Evolutionary conservation across 2,888 invertebrate species (phyloP), one percentile per base, ranked within the genome.

Genomic region (Linnaemya vulpina): DNA sequence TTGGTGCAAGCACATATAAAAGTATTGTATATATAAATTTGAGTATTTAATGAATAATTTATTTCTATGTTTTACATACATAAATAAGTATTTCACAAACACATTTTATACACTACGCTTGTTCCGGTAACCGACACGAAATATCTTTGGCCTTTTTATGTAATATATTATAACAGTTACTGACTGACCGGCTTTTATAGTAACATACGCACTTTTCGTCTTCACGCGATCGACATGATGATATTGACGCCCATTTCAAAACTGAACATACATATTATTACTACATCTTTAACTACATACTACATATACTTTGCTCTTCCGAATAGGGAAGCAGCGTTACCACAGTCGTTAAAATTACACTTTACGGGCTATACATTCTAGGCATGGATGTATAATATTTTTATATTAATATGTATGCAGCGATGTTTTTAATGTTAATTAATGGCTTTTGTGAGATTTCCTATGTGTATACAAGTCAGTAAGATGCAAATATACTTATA

Each of bases 101-200:
- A 11, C 11, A 49, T 17, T 49, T 49, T 49, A n/a, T 13, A 11
- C n/a, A 15, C 13, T 15, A n/a, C 46, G 5, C 5, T 7, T 46
- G n/a, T 46, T n/a, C 13, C 4, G 2, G 9, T 5, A 46, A 46
- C 15, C 46, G 46, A 15, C 46, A n/a, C 15, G n/a, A 1, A 4
- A 13, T 43, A 5, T 46, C n/a, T 4, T 46, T n/a, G 10, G 38
- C 38, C 1, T 38, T 38, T 38, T 49, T 0, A n/a, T n/a, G 1
- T n/a, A 49, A 49, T 2, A 46, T 15, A 46, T n/a, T 11, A 17
- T 17, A 17, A 55, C 13, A 25, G 5, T 20, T 20, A 20, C 3
- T 15, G 0, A 35, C 13, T n/a, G 30, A 51, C 67, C 65, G 65
- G 49, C 65, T 65, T 65, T 65, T 65, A n/a, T n/a, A n/a, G n/a